These are phyloP conservation scores for Calephelis nemesis DNA, from an alignment of 1,140 invertebrate species.

Conservation along the genomic window DNA sequence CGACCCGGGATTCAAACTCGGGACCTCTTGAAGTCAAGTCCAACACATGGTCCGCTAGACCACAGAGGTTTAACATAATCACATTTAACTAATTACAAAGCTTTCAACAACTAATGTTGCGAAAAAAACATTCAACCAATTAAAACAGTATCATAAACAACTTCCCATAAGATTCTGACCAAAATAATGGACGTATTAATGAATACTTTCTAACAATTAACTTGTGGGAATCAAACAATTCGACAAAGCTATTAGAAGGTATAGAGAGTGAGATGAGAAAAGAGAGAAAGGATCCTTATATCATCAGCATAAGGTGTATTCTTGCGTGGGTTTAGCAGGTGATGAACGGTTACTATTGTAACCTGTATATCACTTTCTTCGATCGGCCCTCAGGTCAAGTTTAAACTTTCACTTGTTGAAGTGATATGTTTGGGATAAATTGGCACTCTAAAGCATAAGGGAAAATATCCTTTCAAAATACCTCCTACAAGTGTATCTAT, in stretches of 20 bases:
- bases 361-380: constrained; percentile 18
- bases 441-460: no score
- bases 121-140: not conserved
- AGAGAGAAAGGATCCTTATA: not conserved
- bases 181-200: constrained; percentile 11
- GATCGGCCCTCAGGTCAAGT: constrained; percentile 13
- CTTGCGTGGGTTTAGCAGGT: constrained; percentile 2
- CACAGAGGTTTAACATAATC: no score
- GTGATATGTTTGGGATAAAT: no score
- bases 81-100: no score
- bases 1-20: no score
- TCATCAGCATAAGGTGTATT: not conserved
- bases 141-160: not conserved
- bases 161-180: constrained; percentile 6
- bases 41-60: no score
- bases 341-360: constrained; percentile 4
- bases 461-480: no score
- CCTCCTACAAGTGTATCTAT: no score
- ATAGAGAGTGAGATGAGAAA: constrained; percentile 8
- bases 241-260: constrained; percentile 12
- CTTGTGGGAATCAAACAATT: constrained; percentile 8
- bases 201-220: constrained; percentile 16
- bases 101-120: no score
- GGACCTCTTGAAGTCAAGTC: no score
- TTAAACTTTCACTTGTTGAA: constrained; percentile 6